Base-by-base conservation (phyloP, 2,888 invertebrate genomes). In the Stenolophus ochropezus region DNA sequence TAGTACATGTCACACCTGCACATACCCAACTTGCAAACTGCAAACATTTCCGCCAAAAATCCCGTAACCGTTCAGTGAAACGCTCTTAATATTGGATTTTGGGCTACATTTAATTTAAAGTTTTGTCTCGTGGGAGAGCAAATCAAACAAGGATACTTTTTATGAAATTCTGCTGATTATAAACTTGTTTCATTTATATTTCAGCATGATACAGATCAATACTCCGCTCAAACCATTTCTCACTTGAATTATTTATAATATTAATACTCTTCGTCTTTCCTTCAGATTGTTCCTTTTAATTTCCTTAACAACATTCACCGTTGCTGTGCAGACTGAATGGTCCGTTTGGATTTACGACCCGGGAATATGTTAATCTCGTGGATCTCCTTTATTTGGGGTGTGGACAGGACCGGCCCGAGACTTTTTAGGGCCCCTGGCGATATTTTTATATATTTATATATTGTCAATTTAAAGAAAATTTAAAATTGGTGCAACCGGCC, bases 1-100 rank as follows among this genome's bases (percentile, higher is more conserved):
- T 79, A 79, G 71, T 79, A 79, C 27, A 49, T 79, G 69, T 69
- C 79, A 53, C 71, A 79, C 79, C 69, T 79, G 79, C 71, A 69
- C 27, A 20, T 33, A 33, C 5, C 6, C 6, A n/a, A 56, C 20
- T 20, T 56, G 20, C 20, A 20, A 56, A 56, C 21, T 42, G 33
- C 11, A 42, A 42, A 8, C 21, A 56, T 20, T 56, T 56, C 11
- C 21, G 5, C 18, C 5, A 20, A 20, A 5, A 56, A 2, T 56
- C 4, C 56, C 5, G 23, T 25, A 20, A 61, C 25, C 25, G 8
- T 25, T 6, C 56, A 18, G 33, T 20, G 5, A 56, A 56, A 56
- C 20, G 56, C 21, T 56, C 20, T 56, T 56, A 20, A 56, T 56
- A 20, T 56, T 56, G 18, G 11, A 56, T 58, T 58, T 58, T 58